Conservation (phyloP, 2,888 invertebrate species). For the Rhamnusium bicolor region DNA sequence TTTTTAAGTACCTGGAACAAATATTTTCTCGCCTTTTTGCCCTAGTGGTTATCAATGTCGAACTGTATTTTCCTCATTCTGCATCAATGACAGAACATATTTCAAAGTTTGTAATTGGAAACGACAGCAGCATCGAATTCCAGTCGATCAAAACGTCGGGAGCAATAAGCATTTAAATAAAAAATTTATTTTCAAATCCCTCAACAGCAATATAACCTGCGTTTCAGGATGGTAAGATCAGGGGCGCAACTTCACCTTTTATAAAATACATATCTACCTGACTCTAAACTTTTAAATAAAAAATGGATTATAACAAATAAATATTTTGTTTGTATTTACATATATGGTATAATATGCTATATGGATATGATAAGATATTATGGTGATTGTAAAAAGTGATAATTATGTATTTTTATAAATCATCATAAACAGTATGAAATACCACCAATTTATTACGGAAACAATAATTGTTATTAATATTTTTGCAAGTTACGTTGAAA, state of each 20-base stretch:
- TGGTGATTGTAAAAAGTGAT: no score
- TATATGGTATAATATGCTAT: no score
- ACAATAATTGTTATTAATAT: no score
- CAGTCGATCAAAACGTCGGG: constrained; percentile 65
- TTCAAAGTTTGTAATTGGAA: constrained; percentile 58
- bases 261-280: no score
- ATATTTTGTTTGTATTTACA: no score
- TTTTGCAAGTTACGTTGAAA: no score
- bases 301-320: no score
- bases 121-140: constrained; percentile 61
- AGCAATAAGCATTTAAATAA: constrained; percentile 64
- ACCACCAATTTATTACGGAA: no score
- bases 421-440: no score
- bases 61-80: constrained; percentile 42
- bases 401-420: no score
- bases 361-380: no score
- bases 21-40: background rate
- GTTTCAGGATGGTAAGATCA: constrained; percentile 22
- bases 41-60: constrained; percentile 10
- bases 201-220: constrained; percentile 54
- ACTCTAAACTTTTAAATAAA: no score
- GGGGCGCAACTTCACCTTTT: background rate
- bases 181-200: constrained; percentile 60
- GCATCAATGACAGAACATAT: constrained; percentile 48
- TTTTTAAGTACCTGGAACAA: background rate